Percentiles rank a stretch among this genome's conserved stretches.
Conservation (phyloP, 2,888 invertebrate species). For the Phaedon cochleariae region DNA sequence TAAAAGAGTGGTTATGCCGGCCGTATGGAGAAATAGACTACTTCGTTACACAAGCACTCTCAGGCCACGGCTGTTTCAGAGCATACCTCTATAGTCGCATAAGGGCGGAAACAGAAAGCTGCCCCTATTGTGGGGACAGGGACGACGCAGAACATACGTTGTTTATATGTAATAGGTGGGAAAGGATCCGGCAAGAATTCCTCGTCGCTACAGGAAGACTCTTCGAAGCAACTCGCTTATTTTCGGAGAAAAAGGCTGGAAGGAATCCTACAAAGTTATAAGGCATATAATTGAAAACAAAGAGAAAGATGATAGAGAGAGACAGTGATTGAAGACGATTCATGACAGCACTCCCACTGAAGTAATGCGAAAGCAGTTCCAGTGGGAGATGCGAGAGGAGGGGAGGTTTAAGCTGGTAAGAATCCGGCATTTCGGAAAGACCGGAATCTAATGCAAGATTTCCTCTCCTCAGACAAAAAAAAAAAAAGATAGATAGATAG, state of each 20-base stretch:
- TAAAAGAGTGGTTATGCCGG: too few relatives aligned
- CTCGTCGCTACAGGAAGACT: too few relatives aligned
- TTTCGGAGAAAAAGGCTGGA: slow-evolving; percentile 3
- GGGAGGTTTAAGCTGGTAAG: not conserved
- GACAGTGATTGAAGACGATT: not conserved
- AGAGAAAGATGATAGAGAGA: slow-evolving; percentile 6
- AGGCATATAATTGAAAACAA: slow-evolving; percentile 9
- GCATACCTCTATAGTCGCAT: too few relatives aligned
- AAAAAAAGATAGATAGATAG: not conserved
- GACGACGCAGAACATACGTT: too few relatives aligned
- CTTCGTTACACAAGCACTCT: too few relatives aligned
- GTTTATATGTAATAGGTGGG: too few relatives aligned
- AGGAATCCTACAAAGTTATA: not conserved
- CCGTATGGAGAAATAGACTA: too few relatives aligned
- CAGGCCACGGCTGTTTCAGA: too few relatives aligned
- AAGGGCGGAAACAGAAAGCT: too few relatives aligned
- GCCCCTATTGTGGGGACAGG: too few relatives aligned
- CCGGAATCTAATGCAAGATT: not conserved
- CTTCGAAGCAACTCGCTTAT: not conserved
- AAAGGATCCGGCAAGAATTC: too few relatives aligned
- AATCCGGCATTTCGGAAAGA: too few relatives aligned
- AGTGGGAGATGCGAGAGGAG: not conserved
- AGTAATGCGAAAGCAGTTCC: slow-evolving; percentile 9
- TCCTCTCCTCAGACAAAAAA: not conserved
- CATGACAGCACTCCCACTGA: not conserved